These are phyloP conservation scores for Thunnus thynnus DNA, from an alignment of 2,113 vertebrate genomes.

Conservation along the genomic window DNA sequence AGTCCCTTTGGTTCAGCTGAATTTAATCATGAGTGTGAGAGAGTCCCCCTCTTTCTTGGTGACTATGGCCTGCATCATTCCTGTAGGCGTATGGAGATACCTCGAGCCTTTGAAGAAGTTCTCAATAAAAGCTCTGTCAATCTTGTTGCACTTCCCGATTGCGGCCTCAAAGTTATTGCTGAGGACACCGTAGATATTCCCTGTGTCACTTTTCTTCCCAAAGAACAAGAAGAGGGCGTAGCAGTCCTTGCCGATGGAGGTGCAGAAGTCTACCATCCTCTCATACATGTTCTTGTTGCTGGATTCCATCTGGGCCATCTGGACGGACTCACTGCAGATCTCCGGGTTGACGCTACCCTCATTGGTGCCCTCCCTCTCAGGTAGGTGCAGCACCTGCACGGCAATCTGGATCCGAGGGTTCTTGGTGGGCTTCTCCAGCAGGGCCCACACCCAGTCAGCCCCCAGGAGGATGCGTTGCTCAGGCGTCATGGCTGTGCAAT, in stretches of 20 bases:
- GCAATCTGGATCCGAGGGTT: slow-evolving; percentile 82
- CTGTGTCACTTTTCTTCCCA: slow-evolving; percentile 71
- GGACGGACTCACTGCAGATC: slow-evolving; percentile 58
- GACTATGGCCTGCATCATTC: slow-evolving; percentile 81
- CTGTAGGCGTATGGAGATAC: slow-evolving; percentile 74
- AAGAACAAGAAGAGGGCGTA: slow-evolving; percentile 86
- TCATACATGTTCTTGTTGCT: slow-evolving; percentile 68
- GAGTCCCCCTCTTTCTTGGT: slow-evolving; percentile 59
- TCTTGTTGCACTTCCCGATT: slow-evolving; percentile 71
- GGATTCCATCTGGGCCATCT: slow-evolving; percentile 73
- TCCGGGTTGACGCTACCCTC: neutral
- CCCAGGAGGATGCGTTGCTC: slow-evolving; percentile 83
- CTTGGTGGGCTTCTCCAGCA: slow-evolving; percentile 77
- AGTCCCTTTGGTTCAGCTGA: slow-evolving; percentile 70
- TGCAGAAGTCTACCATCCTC: slow-evolving; percentile 82
- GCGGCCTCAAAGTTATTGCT: slow-evolving; percentile 84
- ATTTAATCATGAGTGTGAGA: slow-evolving; percentile 83
- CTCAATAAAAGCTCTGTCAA: slow-evolving; percentile 78
- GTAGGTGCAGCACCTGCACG: slow-evolving; percentile 77
- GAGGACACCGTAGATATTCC: slow-evolving; percentile 81
- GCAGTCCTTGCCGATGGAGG: slow-evolving; percentile 83
- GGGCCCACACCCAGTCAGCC: slow-evolving; percentile 85
- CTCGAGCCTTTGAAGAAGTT: slow-evolving; percentile 82
- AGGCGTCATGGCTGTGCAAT: slow-evolving; percentile 82
- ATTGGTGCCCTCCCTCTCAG: slow-evolving; percentile 23